phyloP scores from a whole-genome alignment of 2,888 invertebrate species.

The Hyppa rectilinea region DNA sequence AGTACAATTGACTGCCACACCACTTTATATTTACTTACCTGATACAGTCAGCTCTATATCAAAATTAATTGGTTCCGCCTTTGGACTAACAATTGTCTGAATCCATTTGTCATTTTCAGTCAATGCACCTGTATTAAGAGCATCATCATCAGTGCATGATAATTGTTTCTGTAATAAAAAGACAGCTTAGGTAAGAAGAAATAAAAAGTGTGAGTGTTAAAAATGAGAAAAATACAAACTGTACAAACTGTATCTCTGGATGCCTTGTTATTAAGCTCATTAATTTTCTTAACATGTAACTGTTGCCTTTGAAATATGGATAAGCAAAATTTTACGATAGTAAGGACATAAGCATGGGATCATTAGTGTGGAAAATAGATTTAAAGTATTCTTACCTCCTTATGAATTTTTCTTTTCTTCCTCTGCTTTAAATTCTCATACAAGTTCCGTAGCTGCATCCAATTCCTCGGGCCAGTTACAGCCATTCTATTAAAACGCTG shows the following conservation, averaged over 20 bases:
- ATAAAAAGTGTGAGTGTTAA: not conserved
- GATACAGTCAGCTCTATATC: not conserved
- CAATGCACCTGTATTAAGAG: not conserved
- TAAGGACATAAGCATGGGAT: not conserved
- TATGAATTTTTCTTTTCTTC: not conserved
- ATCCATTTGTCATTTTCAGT: not conserved
- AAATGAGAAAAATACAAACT: not conserved
- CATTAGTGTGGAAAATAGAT: not conserved
- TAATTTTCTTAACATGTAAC: not conserved
- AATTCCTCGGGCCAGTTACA: not conserved
- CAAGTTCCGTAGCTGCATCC: not conserved
- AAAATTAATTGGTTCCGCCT: not conserved
- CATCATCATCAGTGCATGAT: not conserved
- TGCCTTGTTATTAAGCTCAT: not conserved
- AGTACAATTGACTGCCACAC: too few relatives aligned
- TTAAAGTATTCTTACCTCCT: not conserved
- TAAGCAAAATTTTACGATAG: not conserved
- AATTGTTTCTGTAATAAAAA: not conserved
- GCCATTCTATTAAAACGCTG: not conserved
- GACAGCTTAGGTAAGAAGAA: not conserved
- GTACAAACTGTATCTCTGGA: not conserved
- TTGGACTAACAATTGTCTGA: not conserved
- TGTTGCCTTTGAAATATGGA: not conserved
- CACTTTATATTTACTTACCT: too few relatives aligned
- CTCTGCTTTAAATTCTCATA: constrained; percentile 9